phyloP scores from a whole-genome alignment of 2,888 invertebrate genomes.

The Erannis defoliaria region DNA sequence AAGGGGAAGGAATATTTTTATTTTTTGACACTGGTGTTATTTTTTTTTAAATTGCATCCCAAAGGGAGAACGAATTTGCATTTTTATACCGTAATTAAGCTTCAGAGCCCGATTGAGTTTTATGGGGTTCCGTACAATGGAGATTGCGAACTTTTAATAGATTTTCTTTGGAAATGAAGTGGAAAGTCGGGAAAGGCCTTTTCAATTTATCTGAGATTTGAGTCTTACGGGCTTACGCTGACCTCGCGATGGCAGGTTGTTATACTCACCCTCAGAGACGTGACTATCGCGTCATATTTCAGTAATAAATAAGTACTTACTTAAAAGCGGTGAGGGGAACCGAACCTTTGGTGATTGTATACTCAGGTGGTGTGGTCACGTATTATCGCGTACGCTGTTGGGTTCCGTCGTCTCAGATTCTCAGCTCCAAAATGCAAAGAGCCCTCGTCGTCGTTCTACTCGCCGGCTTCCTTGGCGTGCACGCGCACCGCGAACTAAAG shows the following conservation, averaged over 20 bases:
- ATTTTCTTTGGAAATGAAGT: constrained; percentile 23
- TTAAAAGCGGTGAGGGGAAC: too few species aligned
- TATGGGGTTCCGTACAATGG: constrained; percentile 29
- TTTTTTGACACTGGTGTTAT: constrained; percentile 42
- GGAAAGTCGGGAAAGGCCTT: constrained; percentile 26
- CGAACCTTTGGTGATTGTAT: too few species aligned
- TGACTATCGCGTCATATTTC: not conserved
- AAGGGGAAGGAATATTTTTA: constrained; percentile 43
- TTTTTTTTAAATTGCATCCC: constrained; percentile 44
- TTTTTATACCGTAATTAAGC: constrained; percentile 44
- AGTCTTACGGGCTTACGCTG: not conserved
- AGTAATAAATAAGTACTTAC: too few species aligned
- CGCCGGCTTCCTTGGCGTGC: too few species aligned
- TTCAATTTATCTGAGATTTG: constrained; percentile 20
- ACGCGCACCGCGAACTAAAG: too few species aligned
- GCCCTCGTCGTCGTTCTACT: too few species aligned
- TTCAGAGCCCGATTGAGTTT: constrained; percentile 37
- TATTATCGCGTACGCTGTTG: too few species aligned
- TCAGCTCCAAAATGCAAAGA: too few species aligned
- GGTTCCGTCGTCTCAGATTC: too few species aligned
- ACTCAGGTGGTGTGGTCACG: too few species aligned
- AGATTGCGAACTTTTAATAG: constrained; percentile 22
- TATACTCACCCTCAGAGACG: not conserved
- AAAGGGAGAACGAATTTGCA: constrained; percentile 39
- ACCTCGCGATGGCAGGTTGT: not conserved